Evolutionary conservation across 2,797 vertebrate species (phyloP).

Genomic region (Pseudomugil tenellus): DNA sequence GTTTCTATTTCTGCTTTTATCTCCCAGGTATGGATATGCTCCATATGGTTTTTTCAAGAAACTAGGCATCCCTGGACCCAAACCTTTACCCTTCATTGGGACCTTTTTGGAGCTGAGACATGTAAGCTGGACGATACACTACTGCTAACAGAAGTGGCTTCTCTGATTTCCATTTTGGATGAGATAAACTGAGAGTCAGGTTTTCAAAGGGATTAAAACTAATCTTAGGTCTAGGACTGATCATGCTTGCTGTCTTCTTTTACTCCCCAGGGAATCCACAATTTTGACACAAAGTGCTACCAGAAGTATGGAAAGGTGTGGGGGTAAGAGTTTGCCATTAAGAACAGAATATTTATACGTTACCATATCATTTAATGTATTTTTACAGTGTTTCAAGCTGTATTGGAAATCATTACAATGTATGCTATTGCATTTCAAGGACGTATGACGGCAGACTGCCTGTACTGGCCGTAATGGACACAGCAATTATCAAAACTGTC

Average conservation of each 20-base stretch:
- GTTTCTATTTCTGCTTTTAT: constrained; percentile 5
- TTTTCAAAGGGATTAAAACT: too few relatives aligned
- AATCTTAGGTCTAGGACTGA: too few relatives aligned
- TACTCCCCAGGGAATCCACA: constrained; percentile 64
- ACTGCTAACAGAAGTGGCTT: too few relatives aligned
- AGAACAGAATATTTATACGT: not conserved
- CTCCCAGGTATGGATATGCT: constrained; percentile 67
- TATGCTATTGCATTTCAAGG: constrained; percentile 50
- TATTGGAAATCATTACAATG: not conserved
- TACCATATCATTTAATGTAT: not conserved
- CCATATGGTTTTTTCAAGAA: constrained; percentile 71
- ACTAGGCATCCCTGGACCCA: constrained; percentile 60
- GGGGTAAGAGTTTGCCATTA: constrained; percentile 68
- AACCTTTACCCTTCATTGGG: constrained; percentile 67
- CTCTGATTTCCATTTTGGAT: too few relatives aligned
- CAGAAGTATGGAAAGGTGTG: constrained; percentile 77
- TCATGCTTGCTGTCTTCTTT: not conserved
- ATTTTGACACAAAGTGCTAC: constrained; percentile 69
- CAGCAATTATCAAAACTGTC: constrained; percentile 79
- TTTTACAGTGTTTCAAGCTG: not conserved
- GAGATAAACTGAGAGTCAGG: too few relatives aligned
- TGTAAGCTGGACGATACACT: too few relatives aligned
- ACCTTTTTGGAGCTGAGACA: constrained; percentile 62
- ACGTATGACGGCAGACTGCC: constrained; percentile 82
- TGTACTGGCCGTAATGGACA: constrained; percentile 78